Base-by-base conservation (phyloP, 2,797 vertebrate species). In the Molothrus aeneus region DNA sequence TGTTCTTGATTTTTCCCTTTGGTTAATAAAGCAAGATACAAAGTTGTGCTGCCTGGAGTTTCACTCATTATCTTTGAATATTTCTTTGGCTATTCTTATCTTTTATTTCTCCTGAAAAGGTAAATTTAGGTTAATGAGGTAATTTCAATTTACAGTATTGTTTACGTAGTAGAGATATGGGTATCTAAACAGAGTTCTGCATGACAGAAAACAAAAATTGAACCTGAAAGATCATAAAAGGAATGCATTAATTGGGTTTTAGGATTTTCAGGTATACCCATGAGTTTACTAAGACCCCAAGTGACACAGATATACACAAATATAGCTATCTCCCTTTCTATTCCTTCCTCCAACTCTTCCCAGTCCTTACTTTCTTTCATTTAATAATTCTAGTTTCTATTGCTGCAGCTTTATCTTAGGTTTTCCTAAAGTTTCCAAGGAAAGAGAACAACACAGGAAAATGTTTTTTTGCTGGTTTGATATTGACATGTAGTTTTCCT, bases 341-440 rank as follows among this genome's bases (percentile, higher is more conserved):
- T 7, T 13, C 1, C 45, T 61, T 64, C 15, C 3, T 6, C 5
- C 1, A 1, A 3, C 10, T 20, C 12, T 22, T 29, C 16, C 4
- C 6, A 11, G 8, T 3, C n/a, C 7, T 50, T 73, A 6, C 5
- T 28, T 7, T 54, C 24, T 74, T 79, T 54, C 6, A 43, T 64
- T 43, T 43, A 51, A 69, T 77, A 14, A 43, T 73, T 69, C 59
- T 38, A 32, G 1, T 1, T 3, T 51, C 71, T 54, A 64, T 20
- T 47, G 5, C 13, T 80, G 13, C 31, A 64, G 6, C 7, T 83
- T 60, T 68, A 18, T 56, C 10, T 60, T 43, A 40, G 4, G 8
- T 17, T 82, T 90, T 38, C 21, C 4, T 79, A 24, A 59, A 32
- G 6, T 34, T 4, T 72, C 19, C 11, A 9, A 72, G 5, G 21